Evolutionary conservation across 2,888 invertebrate genomes (phyloP).

Genomic region (Hirtodrosophila histrioides): DNA sequence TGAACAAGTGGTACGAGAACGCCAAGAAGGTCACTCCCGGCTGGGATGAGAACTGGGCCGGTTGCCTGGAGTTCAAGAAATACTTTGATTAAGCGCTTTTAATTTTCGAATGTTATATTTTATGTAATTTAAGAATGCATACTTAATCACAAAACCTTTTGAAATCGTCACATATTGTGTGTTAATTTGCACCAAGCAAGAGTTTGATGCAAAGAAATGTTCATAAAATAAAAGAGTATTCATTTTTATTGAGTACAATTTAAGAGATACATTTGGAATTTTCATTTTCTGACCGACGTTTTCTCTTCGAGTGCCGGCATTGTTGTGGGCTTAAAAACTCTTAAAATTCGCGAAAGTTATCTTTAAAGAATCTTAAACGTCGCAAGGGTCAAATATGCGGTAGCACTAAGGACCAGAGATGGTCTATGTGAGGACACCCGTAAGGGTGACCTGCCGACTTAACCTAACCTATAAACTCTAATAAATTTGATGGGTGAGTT

Average conservation of each 20-base stretch:
- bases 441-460: no score
- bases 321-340: no score
- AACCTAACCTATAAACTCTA: no score
- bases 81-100: constrained; percentile 65
- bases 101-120: constrained; percentile 10
- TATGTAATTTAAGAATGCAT: constrained; percentile 33
- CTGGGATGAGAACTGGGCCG: constrained; percentile 87
- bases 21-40: constrained; percentile 87
- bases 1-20: constrained; percentile 87
- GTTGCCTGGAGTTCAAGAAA: constrained; percentile 86
- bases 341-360: no score
- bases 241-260: constrained; percentile 62
- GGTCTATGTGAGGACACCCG: no score
- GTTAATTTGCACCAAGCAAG: constrained; percentile 33
- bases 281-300: neutral
- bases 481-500: no score
- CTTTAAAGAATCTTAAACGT: no score
- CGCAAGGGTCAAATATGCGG: no score
- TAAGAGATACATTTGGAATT: constrained; percentile 13
- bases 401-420: no score
- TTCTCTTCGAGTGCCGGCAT: no score
- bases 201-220: constrained; percentile 18
- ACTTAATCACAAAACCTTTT: constrained; percentile 48
- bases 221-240: constrained; percentile 60
- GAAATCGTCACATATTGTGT: constrained; percentile 41